phyloP scores from a whole-genome alignment of 2,797 vertebrate species.

The Chaenodraco wilsoni region DNA sequence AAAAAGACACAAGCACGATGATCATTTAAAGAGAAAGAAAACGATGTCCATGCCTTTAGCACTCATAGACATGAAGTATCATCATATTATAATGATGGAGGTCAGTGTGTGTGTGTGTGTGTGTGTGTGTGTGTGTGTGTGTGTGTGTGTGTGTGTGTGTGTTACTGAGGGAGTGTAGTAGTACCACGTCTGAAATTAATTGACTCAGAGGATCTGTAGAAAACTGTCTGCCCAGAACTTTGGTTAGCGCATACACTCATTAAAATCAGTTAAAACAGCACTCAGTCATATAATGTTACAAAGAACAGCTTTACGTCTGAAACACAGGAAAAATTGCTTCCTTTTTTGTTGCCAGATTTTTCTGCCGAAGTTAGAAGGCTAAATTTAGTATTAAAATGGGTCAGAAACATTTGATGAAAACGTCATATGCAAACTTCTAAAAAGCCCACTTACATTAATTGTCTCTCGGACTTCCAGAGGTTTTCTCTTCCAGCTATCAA shows the following conservation, averaged over 20 bases:
- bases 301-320: not conserved
- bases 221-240: no score
- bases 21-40: not conserved
- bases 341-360: no score
- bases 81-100: no score
- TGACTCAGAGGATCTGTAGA: no score
- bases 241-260: no score
- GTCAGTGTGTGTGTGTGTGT: no score
- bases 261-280: no score
- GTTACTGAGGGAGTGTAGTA: no score
- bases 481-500: slow-evolving; percentile 91
- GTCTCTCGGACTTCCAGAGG: slow-evolving; percentile 93
- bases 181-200: no score
- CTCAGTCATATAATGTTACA: not conserved
- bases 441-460: slow-evolving; percentile 85
- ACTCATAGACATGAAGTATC: not conserved
- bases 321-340: not conserved
- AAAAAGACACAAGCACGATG: not conserved
- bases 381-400: not conserved
- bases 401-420: not conserved
- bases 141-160: no score
- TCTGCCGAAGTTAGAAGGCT: not conserved
- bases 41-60: not conserved
- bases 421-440: not conserved
- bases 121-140: no score